These are phyloP conservation scores for Saimiri boliviensis DNA, from an alignment of 2,113 vertebrate species.

Conservation along the genomic window DNA sequence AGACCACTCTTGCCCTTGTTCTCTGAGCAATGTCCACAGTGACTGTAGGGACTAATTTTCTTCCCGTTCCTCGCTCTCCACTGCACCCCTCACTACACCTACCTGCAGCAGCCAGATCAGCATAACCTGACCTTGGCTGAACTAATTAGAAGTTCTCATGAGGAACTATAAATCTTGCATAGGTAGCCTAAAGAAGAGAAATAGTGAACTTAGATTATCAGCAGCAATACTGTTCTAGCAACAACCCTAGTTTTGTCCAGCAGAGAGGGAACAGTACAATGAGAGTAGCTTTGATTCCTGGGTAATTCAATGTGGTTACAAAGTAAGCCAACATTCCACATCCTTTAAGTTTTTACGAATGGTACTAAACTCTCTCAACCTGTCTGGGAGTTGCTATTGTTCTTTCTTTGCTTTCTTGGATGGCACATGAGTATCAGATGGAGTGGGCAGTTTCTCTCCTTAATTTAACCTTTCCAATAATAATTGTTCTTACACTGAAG, in stretches of 20 bases:
- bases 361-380: background rate
- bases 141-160: background rate
- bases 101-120: background rate
- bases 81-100: fast-evolving
- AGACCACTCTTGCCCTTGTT: background rate
- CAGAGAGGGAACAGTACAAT: background rate
- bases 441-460: background rate
- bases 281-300: background rate
- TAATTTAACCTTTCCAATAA: background rate
- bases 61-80: background rate
- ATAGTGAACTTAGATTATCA: background rate
- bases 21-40: background rate
- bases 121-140: background rate
- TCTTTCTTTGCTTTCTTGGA: background rate
- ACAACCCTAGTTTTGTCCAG: background rate
- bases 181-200: background rate
- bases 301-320: background rate
- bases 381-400: background rate
- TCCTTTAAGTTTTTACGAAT: background rate
- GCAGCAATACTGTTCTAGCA: background rate
- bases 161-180: background rate
- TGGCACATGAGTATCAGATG: background rate
- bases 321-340: background rate
- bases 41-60: background rate
- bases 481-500: background rate